A percentile compares a stretch with the other conserved stretches of the same genome.
These are phyloP conservation scores for Cantharis nigra DNA, from an alignment of 2,888 invertebrate genomes.

Conservation along the genomic window DNA sequence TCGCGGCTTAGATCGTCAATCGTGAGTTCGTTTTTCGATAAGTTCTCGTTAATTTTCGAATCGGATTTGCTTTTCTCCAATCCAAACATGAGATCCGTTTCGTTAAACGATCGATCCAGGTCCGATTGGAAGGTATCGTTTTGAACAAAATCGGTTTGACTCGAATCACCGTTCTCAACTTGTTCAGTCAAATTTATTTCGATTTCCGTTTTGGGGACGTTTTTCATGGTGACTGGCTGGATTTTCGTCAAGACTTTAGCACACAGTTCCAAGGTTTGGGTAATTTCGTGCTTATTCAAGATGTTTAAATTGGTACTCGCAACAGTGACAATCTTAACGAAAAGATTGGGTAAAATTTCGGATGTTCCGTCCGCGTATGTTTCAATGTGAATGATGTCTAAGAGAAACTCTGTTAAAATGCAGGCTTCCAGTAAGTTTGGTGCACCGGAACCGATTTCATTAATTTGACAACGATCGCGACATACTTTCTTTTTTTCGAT, in stretches of 20 bases:
- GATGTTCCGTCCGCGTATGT: conserved; percentile 77
- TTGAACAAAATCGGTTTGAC: not conserved
- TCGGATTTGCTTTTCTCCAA: conserved; percentile 71
- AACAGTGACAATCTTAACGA: conserved; percentile 67
- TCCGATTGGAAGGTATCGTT: conserved; percentile 6
- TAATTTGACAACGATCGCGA: conserved; percentile 45
- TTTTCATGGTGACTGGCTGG: conserved; percentile 64
- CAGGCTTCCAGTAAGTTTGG: conserved; percentile 73
- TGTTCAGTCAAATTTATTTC: conserved; percentile 3
- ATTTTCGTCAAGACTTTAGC: conserved; percentile 76
- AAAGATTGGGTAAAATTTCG: conserved; percentile 76
- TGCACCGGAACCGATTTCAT: conserved; percentile 67
- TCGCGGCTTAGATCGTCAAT: conserved; percentile 49
- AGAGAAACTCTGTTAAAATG: conserved; percentile 71
- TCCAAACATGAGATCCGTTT: conserved; percentile 40
- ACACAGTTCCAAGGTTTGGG: conserved; percentile 68
- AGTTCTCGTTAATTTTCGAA: conserved; percentile 63
- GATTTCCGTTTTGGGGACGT: conserved; percentile 7
- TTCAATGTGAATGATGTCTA: conserved; percentile 77
- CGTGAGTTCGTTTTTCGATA: conserved; percentile 53
- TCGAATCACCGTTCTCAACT: not conserved
- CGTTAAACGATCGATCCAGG: conserved; percentile 20
- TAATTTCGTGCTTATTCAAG: conserved; percentile 66
- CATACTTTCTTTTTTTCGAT: conserved; percentile 41
- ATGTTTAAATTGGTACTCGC: conserved; percentile 62